Base-by-base conservation (phyloP, 2,797 vertebrate genomes). In the Acrocephalus scirpaceus region DNA sequence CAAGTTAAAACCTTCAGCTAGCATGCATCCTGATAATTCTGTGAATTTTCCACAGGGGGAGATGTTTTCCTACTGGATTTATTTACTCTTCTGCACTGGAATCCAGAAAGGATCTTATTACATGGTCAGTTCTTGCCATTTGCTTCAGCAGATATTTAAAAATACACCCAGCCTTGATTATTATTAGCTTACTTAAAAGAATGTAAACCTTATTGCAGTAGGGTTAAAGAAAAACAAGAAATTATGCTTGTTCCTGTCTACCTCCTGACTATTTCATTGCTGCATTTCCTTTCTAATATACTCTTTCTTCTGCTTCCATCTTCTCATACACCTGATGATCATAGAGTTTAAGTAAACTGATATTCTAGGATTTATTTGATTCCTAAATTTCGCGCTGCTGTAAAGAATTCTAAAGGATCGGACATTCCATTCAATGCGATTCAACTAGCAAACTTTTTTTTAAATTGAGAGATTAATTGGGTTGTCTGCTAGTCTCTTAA, bases 21-120 rank as follows among this genome's bases (percentile, higher is more conserved):
- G 38, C 9, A 42, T 29, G n/a, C 60, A 85, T 32, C 74, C 91
- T 74, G 58, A 53, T 61, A 47, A 76, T 75, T 86, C 78, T 61
- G 40, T 60, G 38, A 9, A 67, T 93, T 81, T 93, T 87, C 94
- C 67, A 77, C 40, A 70, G 64, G 67, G 88, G 90, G 64, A 92
- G 91, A 88, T 78, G 79, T 95, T 90, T 72, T 93, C 88, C 81
- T 66, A 32, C 15, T 48, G 6, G 26, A 83, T 50, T 60, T 27
- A 50, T 69, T 75, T 90, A 40, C 32, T 89, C 30, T 73, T 89
- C 80, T 58, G 56, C 53, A 69, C 34, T 56, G 56, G 40, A 75
- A 75, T 71, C 75, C 86, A 80, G 40, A 71, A 61, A 44, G 60
- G 15, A 47, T 57, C 42, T 61, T 75, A 56, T 57, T 36, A 47